A percentile compares a stretch with the other conserved stretches of the same genome.
Evolutionary conservation across 1,140 invertebrate species (phyloP).

Genomic region (Leptinotarsa lineolata): DNA sequence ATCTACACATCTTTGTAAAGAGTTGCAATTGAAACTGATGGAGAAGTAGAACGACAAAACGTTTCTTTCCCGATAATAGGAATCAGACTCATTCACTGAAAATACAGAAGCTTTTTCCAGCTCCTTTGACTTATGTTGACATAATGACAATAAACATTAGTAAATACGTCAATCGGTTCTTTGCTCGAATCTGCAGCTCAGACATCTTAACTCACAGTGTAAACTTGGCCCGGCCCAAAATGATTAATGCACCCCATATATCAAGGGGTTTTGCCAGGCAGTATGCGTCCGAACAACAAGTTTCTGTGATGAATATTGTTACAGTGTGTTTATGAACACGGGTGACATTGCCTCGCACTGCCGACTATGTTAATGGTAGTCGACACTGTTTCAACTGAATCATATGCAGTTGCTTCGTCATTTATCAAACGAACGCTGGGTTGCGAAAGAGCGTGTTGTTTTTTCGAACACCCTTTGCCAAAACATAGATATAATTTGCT

Average conservation of each 20-base stretch:
- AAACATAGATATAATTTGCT: neutral
- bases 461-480: neutral
- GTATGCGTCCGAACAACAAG: slow-evolving; percentile 7
- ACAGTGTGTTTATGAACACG: neutral
- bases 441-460: neutral
- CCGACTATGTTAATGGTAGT: slow-evolving; percentile 5
- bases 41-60: too few species aligned
- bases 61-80: too few species aligned
- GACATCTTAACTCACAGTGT: neutral
- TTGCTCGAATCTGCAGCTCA: neutral
- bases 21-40: too few species aligned
- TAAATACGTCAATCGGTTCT: neutral
- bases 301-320: slow-evolving; percentile 3
- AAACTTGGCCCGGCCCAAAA: neutral
- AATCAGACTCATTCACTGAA: too few species aligned
- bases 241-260: neutral
- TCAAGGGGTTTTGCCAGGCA: neutral
- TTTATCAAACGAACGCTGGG: neutral
- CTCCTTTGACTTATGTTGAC: too few species aligned
- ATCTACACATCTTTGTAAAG: too few species aligned
- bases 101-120: too few species aligned
- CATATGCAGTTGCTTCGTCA: slow-evolving; percentile 2
- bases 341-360: neutral
- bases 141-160: neutral
- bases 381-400: neutral